A percentile compares a stretch with the other conserved stretches of the same genome.
Conservation (phyloP, 2,113 vertebrate genomes). For the Emydocephalus ijimae region DNA sequence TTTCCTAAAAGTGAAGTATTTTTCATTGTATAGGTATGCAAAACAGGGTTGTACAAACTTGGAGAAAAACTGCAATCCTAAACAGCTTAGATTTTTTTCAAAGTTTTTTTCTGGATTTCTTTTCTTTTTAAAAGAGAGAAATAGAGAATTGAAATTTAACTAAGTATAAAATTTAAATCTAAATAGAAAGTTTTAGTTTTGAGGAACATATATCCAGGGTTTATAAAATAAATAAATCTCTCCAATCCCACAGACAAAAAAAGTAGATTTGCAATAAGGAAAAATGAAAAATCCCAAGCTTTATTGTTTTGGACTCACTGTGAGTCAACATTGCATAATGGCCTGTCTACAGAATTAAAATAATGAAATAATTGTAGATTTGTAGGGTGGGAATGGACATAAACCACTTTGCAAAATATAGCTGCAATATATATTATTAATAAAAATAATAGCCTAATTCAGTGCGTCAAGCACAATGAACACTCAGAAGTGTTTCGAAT, state of each 20-base stretch:
- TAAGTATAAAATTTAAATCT: not conserved
- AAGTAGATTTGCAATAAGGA: not conserved
- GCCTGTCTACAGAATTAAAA: not conserved
- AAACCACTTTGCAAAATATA: not conserved
- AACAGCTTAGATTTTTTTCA: not conserved
- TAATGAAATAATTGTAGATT: not conserved
- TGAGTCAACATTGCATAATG: not conserved
- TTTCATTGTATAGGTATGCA: not conserved
- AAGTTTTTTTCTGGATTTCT: not conserved
- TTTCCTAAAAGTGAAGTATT: not conserved
- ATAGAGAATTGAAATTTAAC: not conserved
- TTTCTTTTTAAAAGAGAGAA: not conserved
- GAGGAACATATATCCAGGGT: not conserved
- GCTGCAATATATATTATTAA: not conserved
- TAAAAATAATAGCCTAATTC: slow-evolving; percentile 11
- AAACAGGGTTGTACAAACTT: not conserved
- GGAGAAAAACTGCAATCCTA: not conserved
- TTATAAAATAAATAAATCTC: not conserved
- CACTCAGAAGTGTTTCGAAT: not conserved
- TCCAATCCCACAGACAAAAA: not conserved
- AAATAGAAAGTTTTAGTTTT: not conserved
- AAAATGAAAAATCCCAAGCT: not conserved
- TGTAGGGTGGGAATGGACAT: not conserved
- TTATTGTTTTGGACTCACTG: not conserved
- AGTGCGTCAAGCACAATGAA: not conserved